Base-by-base conservation (phyloP, 2,888 invertebrate genomes). In the Plagodis pulveraria region DNA sequence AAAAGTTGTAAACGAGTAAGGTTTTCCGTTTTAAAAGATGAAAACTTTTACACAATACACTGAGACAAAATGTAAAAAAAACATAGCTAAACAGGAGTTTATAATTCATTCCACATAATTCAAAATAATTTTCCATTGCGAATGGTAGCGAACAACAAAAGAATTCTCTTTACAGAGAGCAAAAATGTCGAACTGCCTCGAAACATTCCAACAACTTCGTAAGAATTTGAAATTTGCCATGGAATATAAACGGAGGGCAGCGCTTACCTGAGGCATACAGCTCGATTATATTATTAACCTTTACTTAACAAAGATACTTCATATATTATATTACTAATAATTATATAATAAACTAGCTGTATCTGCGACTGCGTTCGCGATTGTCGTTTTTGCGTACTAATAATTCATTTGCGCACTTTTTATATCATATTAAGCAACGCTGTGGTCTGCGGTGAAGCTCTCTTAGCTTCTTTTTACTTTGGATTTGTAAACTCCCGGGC, bases 191-290 rank as follows among this genome's bases (percentile, higher is more conserved):
- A 80, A 82, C 76, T 81, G 76, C 67, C 73, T 63, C 59, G 61
- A 78, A 84, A 81, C 78, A 82, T 83, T 79, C 71, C 67, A 74
- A 79, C 72, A 78, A 81, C 78, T 83, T 69, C 45, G 72, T 73
- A 80, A 82, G 76, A 80, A 79, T 84, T 84, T 79, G 61, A 80
- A 75, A 81, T 80, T 77, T 80, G 74, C 72, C 76, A 78, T 77
- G 77, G 75, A 71, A 74, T 78, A 80, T 76, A 78, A 80, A 75
- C 70, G 71, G 41, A 49, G 61, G 50, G 53, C 43, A 33, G 34
- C 33, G 45, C 43, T 40, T 63, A 71, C 66, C 68, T 69, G 65
- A 54, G 56, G 53, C 58, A 57, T 50, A 38, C 50, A 53, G 50
- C 33, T 42, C 12, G 41, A 46, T 56, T 52, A 54, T 49, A 43